phyloP scores from a whole-genome alignment of 2,888 invertebrate species.

The Melipona beecheii region DNA sequence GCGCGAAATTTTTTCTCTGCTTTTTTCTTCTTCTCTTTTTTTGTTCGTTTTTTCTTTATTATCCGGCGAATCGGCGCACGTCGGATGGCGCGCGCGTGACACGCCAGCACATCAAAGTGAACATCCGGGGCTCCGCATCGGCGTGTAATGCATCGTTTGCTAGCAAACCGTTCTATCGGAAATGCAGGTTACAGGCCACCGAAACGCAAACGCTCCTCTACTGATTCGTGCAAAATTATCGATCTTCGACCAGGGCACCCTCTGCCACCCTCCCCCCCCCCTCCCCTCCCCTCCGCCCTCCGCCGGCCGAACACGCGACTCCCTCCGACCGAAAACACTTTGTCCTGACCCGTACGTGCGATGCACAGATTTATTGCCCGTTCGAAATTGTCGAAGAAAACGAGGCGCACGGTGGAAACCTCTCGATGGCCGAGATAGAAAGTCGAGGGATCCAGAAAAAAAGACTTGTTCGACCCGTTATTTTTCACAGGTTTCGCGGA shows the following conservation, averaged over 20 bases:
- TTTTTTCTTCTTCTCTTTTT: too few relatives aligned
- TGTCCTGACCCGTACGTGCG: background rate
- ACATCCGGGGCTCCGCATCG: slow-evolving; percentile 10
- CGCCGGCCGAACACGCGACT: background rate
- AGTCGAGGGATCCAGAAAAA: background rate
- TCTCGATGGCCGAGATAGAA: background rate
- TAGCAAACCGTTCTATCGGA: slow-evolving; percentile 39
- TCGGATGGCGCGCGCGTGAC: slow-evolving; percentile 11
- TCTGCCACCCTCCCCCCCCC: too few relatives aligned
- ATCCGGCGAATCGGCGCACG: slow-evolving; percentile 9
- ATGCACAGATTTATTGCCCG: background rate
- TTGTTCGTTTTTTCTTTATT: slow-evolving; percentile 1
- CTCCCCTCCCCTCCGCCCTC: too few relatives aligned
- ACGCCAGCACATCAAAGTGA: slow-evolving; percentile 33
- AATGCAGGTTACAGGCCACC: slow-evolving; percentile 30
- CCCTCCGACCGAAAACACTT: slow-evolving; percentile 4
- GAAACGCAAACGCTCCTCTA: slow-evolving; percentile 37
- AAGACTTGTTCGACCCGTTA: too few relatives aligned
- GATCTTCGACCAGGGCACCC: background rate
- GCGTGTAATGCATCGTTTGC: slow-evolving; percentile 32
- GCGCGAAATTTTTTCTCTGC: background rate
- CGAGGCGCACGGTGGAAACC: background rate
- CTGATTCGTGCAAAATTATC: slow-evolving; percentile 43
- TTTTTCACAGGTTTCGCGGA: background rate
- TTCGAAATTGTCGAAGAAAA: background rate